Evolutionary conservation across 2,888 invertebrate species (phyloP), one percentile per base, ranked within the genome.

Genomic region (Macrophya annulata): DNA sequence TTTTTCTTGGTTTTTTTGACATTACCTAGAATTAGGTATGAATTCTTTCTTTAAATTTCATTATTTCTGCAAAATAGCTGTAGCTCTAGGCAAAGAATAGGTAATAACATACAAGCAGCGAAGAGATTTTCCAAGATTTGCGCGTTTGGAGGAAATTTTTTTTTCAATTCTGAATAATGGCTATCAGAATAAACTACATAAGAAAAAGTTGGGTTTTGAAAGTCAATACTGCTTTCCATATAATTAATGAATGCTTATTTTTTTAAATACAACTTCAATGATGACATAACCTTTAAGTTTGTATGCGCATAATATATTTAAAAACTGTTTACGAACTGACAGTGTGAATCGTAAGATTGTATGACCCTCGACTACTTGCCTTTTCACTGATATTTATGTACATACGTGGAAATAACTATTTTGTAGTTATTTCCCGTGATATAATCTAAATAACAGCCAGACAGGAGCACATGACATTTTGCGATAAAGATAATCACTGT

Each of bases 1-100:
- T 89, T 89, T 89, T 90, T 83, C 85, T 89, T 84, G 88, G 87
- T 62, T 82, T 84, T 65, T 88, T 87, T 89, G 89, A 89, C 90
- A 90, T 90, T 84, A 89, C 89, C 90, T 89, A 65, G 86, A 85
- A 65, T 68, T 40, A 51, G 65, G 4, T 45, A 62, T 74, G 4
- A 55, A n/a, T 45, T 45, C 72, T n/a, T n/a, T 10, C 17, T 37
- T 68, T 12, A 31, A 21, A n/a, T 25, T 74, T 74, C 43, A 45
- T 45, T 74, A n/a, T n/a, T 74, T 12, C 10, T 21, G 10, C 21
- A 9, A 12, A 10, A 48, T 45, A 48, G 25, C 15, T 68, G 5
- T 74, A 55, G 4, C 48, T 79, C 25, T 77, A 9, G 21, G 17
- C 37, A 37, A 37, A 17, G 68, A 37, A 37, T 37, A 15, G 1